Conservation (phyloP, 2,113 vertebrate genomes). For the Nipponia nippon region DNA sequence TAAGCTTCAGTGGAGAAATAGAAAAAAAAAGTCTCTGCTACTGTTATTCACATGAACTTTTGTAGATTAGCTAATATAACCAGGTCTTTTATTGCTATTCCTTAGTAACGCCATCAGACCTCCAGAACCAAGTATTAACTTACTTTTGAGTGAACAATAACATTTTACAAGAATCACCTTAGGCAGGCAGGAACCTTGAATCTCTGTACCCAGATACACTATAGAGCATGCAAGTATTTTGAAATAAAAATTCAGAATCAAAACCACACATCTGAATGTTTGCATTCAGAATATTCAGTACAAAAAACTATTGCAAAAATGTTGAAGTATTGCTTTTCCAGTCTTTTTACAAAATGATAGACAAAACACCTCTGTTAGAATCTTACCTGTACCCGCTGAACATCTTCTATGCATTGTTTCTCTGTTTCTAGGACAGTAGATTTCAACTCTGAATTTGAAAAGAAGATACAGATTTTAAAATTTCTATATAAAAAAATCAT, state of each 20-base stretch:
- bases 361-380: neutral
- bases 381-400: constrained; percentile 74
- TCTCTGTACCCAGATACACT: neutral
- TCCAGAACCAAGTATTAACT: neutral
- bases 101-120: neutral
- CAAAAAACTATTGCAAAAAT: neutral
- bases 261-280: neutral
- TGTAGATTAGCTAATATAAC: neutral
- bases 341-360: neutral
- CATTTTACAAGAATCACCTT: neutral
- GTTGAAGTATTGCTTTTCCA: neutral
- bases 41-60: neutral
- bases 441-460: constrained; percentile 74
- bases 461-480: constrained; percentile 15
- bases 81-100: neutral
- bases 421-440: constrained; percentile 62
- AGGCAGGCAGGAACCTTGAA: neutral
- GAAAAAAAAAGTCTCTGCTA: neutral
- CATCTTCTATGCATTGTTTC: constrained; percentile 64
- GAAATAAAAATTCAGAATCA: neutral
- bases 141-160: neutral
- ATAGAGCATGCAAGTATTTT: neutral
- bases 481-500: neutral
- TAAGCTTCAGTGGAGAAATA: neutral
- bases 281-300: neutral